Evolutionary conservation across 2,888 invertebrate species (phyloP).

Genomic region (Sarcophaga subvicina): DNA sequence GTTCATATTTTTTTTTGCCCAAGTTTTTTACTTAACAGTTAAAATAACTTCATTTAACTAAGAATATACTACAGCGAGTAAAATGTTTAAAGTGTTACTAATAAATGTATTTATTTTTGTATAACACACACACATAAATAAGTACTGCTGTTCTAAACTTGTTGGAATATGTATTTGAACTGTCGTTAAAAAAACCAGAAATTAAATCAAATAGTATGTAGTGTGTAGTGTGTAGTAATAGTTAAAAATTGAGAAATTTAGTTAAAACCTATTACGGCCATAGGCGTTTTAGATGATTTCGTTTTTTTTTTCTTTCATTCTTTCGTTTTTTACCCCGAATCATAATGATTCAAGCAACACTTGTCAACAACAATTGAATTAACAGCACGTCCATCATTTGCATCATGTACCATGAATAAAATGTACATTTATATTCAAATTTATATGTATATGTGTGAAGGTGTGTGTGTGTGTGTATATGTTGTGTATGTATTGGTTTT

Average conservation of each 20-base stretch:
- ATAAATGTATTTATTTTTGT: too few relatives aligned
- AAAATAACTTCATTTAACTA: too few relatives aligned
- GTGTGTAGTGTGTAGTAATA: neutral
- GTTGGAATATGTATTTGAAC: too few relatives aligned
- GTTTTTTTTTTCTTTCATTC: too few relatives aligned
- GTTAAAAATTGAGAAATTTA: constrained; percentile 37
- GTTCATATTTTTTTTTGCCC: too few relatives aligned
- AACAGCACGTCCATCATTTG: constrained; percentile 63
- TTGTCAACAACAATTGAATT: constrained; percentile 67
- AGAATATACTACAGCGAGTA: too few relatives aligned
- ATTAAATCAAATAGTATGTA: neutral
- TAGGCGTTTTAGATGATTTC: constrained; percentile 40
- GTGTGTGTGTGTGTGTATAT: neutral
- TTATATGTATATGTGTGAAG: neutral
- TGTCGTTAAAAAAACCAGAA: neutral
- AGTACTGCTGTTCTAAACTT: neutral
- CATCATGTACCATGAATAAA: constrained; percentile 60
- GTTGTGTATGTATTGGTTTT: neutral
- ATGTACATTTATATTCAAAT: constrained; percentile 62
- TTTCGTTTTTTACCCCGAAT: neutral
- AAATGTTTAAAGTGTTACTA: too few relatives aligned
- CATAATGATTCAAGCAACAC: constrained; percentile 60
- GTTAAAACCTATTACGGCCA: constrained; percentile 36
- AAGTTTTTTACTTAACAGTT: too few relatives aligned
- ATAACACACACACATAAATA: too few relatives aligned